These are phyloP conservation scores for Rhagonycha lutea DNA, from an alignment of 2,888 invertebrate species.

Conservation along the genomic window DNA sequence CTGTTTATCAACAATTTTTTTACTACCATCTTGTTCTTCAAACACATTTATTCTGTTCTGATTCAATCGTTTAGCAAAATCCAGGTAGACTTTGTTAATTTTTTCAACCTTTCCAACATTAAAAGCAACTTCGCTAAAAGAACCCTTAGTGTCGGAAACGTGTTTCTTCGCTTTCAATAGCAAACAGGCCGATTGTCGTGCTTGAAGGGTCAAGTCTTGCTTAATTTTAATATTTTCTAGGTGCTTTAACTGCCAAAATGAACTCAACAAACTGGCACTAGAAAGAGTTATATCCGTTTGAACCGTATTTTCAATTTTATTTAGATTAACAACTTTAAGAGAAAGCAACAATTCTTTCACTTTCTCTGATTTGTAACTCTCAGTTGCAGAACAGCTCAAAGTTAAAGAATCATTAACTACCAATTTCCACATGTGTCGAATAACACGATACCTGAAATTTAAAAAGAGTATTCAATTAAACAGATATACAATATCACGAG, in stretches of 20 bases:
- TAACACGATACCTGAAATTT: slow-evolving; percentile 60
- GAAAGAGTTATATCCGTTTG: slow-evolving; percentile 61
- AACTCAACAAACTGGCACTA: slow-evolving; percentile 65
- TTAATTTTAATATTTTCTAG: slow-evolving; percentile 7
- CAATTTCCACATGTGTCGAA: slow-evolving; percentile 68
- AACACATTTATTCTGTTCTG: slow-evolving; percentile 46
- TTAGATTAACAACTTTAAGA: slow-evolving; percentile 71
- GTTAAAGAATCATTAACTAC: slow-evolving; percentile 65
- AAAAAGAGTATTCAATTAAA: not conserved
- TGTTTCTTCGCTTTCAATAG: slow-evolving; percentile 56
- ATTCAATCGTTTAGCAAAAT: slow-evolving; percentile 56
- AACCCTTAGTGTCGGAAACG: slow-evolving; percentile 18
- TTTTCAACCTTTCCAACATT: slow-evolving; percentile 38
- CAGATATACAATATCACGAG: not conserved
- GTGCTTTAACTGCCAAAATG: slow-evolving; percentile 61
- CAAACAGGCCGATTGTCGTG: slow-evolving; percentile 60
- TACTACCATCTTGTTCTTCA: slow-evolving; percentile 34
- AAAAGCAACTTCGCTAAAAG: slow-evolving; percentile 52
- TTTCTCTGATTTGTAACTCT: slow-evolving; percentile 52
- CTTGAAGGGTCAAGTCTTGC: slow-evolving; percentile 38
- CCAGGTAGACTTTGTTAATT: slow-evolving; percentile 51
- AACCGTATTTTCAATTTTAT: slow-evolving; percentile 66
- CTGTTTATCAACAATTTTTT: slow-evolving; percentile 34
- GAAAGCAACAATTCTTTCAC: slow-evolving; percentile 68
- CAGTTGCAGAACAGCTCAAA: slow-evolving; percentile 57